A percentile compares a stretch with the other conserved stretches of the same genome.
Conservation (phyloP, 2,797 vertebrate genomes). For the Tapirus indicus region DNA sequence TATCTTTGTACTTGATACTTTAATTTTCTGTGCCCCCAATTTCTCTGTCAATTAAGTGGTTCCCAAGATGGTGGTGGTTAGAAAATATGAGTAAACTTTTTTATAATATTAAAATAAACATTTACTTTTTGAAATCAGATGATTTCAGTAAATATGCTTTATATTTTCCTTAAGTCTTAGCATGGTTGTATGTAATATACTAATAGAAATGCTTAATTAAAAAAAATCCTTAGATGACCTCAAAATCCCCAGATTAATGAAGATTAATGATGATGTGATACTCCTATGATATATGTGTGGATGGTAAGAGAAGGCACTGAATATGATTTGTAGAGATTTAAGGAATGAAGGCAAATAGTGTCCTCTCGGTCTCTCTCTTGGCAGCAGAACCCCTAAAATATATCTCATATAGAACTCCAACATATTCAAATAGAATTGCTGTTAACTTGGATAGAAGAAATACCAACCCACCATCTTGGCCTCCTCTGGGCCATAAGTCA, state of each 20-base stretch:
- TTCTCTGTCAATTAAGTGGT: background rate
- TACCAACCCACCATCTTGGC: background rate
- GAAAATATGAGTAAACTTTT: conserved; percentile 10
- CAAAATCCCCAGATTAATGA: background rate
- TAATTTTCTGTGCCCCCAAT: background rate
- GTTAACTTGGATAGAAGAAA: background rate
- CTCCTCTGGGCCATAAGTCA: background rate
- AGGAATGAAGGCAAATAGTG: conserved; percentile 7
- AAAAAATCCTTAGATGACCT: background rate
- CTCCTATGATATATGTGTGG: background rate
- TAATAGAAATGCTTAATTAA: background rate
- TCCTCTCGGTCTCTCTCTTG: background rate
- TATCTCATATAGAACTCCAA: background rate
- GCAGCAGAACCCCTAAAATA: background rate
- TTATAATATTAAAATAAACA: conserved; percentile 16
- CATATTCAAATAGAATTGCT: conserved; percentile 37
- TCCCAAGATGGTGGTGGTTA: background rate
- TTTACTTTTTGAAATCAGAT: conserved; percentile 28
- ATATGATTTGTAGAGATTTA: conserved; percentile 12
- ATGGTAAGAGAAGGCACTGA: background rate
- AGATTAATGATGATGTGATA: background rate
- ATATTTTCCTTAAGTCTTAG: conserved; percentile 29
- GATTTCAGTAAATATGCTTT: background rate
- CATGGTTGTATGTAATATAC: background rate
- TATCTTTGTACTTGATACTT: conserved; percentile 2